Percentiles rank a stretch among this genome's conserved stretches.
These are phyloP conservation scores for Rhopilema esculentum DNA, from an alignment of 30 jellyfish, hydroid and myxozoan genomes.

Conservation along the genomic window DNA sequence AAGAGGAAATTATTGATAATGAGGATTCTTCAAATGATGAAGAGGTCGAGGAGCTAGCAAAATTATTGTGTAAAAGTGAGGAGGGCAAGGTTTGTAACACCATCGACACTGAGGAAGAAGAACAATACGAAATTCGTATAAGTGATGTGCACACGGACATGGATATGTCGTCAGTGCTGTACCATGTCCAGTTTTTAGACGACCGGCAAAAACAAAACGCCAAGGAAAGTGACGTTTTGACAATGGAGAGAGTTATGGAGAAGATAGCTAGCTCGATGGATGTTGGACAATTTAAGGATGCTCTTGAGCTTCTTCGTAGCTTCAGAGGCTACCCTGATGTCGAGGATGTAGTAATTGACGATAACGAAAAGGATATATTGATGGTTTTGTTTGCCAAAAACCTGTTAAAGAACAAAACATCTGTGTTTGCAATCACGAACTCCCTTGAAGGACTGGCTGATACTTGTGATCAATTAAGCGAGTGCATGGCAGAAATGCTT, in stretches of 20 bases:
- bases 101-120: not conserved
- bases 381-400: slow-evolving; percentile 76
- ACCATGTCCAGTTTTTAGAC: not conserved
- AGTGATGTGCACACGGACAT: not conserved
- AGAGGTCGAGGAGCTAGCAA: not conserved
- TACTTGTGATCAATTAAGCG: slow-evolving; percentile 88
- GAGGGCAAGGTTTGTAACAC: not conserved
- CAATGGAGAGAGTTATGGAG: slow-evolving; percentile 49
- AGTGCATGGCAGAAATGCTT: slow-evolving; percentile 86
- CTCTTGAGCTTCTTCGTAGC: slow-evolving; percentile 62
- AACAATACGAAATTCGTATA: slow-evolving; percentile 33
- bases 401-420: slow-evolving; percentile 65
- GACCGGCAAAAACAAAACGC: not conserved
- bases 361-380: slow-evolving; percentile 71
- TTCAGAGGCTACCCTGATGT: slow-evolving; percentile 49
- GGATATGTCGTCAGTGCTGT: not conserved
- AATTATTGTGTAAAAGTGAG: not conserved
- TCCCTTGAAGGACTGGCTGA: slow-evolving; percentile 67
- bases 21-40: not conserved
- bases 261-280: slow-evolving; percentile 59
- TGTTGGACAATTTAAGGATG: slow-evolving; percentile 71
- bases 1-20: not conserved
- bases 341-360: slow-evolving; percentile 31
- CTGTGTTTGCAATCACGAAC: slow-evolving; percentile 81
- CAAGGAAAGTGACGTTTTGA: slow-evolving; percentile 7